These are phyloP conservation scores for Peromyscus aztecus DNA, from an alignment of 2,797 vertebrate genomes.

Conservation along the genomic window DNA sequence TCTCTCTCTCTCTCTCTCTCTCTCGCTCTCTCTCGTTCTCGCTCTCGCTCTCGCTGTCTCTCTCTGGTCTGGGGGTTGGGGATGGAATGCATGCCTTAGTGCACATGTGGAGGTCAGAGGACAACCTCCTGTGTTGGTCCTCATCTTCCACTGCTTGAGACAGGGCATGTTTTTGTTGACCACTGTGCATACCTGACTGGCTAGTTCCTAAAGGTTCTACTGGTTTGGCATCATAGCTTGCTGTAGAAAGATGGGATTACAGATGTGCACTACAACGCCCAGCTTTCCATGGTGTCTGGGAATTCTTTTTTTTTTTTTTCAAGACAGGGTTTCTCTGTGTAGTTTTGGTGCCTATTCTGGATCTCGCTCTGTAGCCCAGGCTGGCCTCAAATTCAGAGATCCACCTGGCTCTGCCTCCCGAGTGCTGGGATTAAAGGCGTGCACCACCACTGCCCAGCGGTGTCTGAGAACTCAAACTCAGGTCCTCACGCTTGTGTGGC, in stretches of 20 bases:
- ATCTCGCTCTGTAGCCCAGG: too few species aligned
- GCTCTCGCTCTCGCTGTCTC: too few species aligned
- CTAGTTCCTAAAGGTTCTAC: neutral
- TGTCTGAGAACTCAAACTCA: neutral
- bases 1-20: too few species aligned
- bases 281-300: neutral
- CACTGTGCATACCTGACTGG: neutral
- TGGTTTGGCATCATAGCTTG: neutral
- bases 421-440: too few species aligned
- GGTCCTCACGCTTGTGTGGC: neutral
- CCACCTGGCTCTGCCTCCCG: too few species aligned
- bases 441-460: too few species aligned
- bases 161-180: neutral
- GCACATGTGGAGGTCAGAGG: neutral
- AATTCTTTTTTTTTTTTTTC: neutral
- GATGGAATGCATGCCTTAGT: too few species aligned
- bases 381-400: too few species aligned
- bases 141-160: neutral
- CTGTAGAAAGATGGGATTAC: neutral
- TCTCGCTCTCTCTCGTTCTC: too few species aligned
- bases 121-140: neutral
- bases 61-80: neutral
- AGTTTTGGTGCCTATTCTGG: too few species aligned
- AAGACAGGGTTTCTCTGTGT: too few species aligned
- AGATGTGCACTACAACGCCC: neutral